Percentiles rank a stretch among this genome's conserved stretches.
phyloP scores from a whole-genome alignment of 2,888 invertebrate species.

The Cheilosia soror region DNA sequence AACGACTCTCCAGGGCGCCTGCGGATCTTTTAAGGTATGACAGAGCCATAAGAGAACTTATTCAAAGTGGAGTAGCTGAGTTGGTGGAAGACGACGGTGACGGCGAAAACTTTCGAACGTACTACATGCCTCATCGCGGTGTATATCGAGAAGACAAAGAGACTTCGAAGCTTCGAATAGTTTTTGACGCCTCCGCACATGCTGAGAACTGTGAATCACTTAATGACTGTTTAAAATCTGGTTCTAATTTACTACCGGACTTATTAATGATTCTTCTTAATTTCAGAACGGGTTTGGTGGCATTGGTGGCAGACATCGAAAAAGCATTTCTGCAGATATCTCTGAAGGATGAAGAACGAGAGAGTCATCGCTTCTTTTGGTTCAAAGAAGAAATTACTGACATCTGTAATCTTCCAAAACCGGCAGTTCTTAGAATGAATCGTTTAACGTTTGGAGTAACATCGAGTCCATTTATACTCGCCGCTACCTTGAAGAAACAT shows the following conservation, averaged over 20 bases:
- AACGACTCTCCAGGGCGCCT: too few relatives aligned
- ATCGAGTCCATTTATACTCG: too few relatives aligned
- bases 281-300: constrained; percentile 1
- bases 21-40: background rate
- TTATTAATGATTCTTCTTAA: constrained; percentile 6
- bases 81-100: background rate
- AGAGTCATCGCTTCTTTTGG: constrained; percentile 23
- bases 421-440: too few relatives aligned
- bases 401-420: too few relatives aligned
- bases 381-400: background rate
- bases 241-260: background rate
- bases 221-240: background rate
- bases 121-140: background rate
- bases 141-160: too few relatives aligned
- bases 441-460: too few relatives aligned
- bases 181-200: background rate
- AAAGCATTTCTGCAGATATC: constrained; percentile 26
- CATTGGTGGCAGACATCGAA: constrained; percentile 26
- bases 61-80: background rate
- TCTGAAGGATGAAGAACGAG: background rate
- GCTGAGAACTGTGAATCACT: background rate
- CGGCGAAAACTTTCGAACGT: background rate
- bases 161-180: constrained; percentile 13
- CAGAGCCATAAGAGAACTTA: background rate
- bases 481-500: background rate